These are phyloP conservation scores for Mustela nigripes DNA, from an alignment of 2,113 vertebrate species.

Conservation along the genomic window DNA sequence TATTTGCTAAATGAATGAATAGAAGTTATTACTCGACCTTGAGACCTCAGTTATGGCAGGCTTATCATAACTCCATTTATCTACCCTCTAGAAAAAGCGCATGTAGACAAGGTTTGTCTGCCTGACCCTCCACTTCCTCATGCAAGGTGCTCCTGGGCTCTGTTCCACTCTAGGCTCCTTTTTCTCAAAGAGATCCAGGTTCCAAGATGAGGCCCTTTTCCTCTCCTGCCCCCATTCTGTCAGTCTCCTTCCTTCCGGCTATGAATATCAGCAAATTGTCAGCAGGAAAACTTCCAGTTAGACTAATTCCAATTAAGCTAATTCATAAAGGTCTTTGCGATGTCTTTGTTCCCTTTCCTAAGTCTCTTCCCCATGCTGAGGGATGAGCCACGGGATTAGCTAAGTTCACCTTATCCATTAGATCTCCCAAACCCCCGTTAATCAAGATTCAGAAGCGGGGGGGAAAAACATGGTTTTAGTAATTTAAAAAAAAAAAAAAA, in stretches of 20 bases:
- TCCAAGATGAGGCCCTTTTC: background rate
- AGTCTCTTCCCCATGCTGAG: background rate
- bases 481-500: conserved; percentile 20
- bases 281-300: background rate
- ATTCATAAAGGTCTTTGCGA: conserved; percentile 2
- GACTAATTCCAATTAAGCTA: conserved; percentile 29
- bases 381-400: background rate
- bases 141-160: background rate
- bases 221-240: background rate
- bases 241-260: background rate
- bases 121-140: background rate
- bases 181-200: background rate
- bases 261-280: background rate
- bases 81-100: background rate
- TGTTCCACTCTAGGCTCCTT: background rate
- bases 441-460: conserved; percentile 29
- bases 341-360: background rate
- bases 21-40: background rate
- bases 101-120: background rate
- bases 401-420: background rate
- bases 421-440: conserved; percentile 1
- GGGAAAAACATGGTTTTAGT: background rate
- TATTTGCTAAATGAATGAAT: background rate
- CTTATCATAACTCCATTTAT: background rate
- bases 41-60: background rate